Base-by-base conservation (phyloP, 2,113 vertebrate genomes). In the Chrysochloris asiatica region DNA sequence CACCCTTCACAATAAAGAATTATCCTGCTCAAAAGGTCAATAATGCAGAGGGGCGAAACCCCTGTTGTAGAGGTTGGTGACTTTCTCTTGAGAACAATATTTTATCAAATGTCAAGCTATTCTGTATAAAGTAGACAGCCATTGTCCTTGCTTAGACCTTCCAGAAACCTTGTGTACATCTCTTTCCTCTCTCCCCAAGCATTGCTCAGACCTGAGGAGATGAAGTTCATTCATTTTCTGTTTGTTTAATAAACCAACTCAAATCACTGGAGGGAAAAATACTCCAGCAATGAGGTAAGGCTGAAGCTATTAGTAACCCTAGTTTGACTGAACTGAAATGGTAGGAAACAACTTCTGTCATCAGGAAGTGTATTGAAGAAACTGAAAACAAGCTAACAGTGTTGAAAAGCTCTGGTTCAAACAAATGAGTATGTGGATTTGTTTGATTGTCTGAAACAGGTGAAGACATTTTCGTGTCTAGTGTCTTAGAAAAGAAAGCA, bases 181-280 rank as follows among this genome's bases (percentile, higher is more conserved):
- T 22, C 95, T 96, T 95, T 52, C 79, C 78, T 93, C 79, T 84
- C 76, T 92, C 94, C 56, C 95, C 95, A 96, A 85, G 56, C 56
- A 92, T 38, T 79, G 91, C 94, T 91, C 93, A 88, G 94, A 97
- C 94, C 50, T 89, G 59, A 79, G 94, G 94, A 94, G 86, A 67
- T 96, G 96, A 95, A 84, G 89, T 96, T 94, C 83, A 89, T 95
- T 97, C 94, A 95, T 90, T 96, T 93, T 92, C 78, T 94, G 73
- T 86, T 67, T 94, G 86, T 96, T 97, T 97, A 97, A 95, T 97
- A 98, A 98, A 97, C 95, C 96, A 28, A 93, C 86, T 80, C 50
- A 78, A 79, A 95, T 93, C 89, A 94, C 95, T 95, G 93, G 82
- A 95, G 94, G 76, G 75, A 56, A 86, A 91, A 19, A 89, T 95